These are phyloP conservation scores for Camponotus vicinus DNA, from an alignment of 1,140 invertebrate species.

Conservation along the genomic window DNA sequence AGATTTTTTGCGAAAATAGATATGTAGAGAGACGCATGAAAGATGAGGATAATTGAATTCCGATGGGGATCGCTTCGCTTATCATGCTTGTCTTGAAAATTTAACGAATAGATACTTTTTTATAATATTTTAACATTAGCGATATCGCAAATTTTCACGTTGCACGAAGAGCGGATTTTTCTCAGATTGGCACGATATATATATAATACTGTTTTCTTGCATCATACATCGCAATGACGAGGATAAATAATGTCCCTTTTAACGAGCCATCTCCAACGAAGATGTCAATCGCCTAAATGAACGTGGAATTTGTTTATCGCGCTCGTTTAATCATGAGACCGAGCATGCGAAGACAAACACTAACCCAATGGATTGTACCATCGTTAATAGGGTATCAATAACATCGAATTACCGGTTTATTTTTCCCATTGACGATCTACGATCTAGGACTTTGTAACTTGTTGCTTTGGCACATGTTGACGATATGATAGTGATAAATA, in stretches of 20 bases:
- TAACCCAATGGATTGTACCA: slow-evolving; percentile 59
- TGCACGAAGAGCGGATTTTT: not conserved
- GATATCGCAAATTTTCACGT: not conserved
- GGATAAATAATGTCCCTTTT: slow-evolving; percentile 37
- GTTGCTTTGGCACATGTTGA: slow-evolving; percentile 50
- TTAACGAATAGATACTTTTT: not conserved
- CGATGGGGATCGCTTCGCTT: not conserved
- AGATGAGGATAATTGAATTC: not conserved
- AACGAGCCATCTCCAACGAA: slow-evolving; percentile 61
- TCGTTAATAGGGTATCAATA: slow-evolving; percentile 63
- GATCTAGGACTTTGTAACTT: not conserved
- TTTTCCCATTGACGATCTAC: slow-evolving; percentile 50
- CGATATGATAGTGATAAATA: slow-evolving; percentile 15
- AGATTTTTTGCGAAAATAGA: not conserved
- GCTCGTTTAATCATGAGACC: slow-evolving; percentile 49
- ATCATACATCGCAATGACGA: not conserved
- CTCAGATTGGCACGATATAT: not conserved
- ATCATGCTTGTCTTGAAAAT: not conserved
- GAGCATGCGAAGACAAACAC: slow-evolving; percentile 68
- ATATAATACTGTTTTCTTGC: slow-evolving; percentile 15
- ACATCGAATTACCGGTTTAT: slow-evolving; percentile 73
- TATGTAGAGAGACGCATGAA: not conserved
- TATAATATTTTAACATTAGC: not conserved
- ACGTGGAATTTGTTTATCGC: slow-evolving; percentile 73
- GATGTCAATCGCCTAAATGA: slow-evolving; percentile 72